Percentiles rank a stretch among this genome's conserved stretches.
Conservation (phyloP, 2,888 invertebrate species). For the Apamea sordens region DNA sequence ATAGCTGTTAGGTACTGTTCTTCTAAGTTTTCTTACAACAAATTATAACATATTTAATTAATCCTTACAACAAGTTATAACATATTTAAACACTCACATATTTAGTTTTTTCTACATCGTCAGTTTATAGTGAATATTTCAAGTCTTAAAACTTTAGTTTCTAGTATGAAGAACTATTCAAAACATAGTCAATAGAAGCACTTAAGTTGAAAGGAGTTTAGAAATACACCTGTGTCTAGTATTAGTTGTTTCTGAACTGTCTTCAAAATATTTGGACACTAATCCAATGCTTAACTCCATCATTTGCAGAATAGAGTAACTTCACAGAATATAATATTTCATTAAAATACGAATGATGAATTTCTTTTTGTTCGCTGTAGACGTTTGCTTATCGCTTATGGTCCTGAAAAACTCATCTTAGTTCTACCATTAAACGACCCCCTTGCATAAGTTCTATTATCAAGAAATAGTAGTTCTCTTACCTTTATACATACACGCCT, state of each 20-base stretch:
- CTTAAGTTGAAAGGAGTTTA: constrained; percentile 46
- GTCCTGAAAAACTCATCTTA: background rate
- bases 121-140: constrained; percentile 1
- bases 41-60: background rate
- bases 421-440: background rate
- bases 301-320: constrained; percentile 3
- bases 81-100: background rate
- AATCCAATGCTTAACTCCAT: background rate
- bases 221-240: constrained; percentile 58
- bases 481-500: background rate
- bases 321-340: background rate
- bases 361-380: background rate
- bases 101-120: background rate
- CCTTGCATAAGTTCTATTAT: background rate
- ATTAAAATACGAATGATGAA: background rate
- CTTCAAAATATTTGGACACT: constrained; percentile 24
- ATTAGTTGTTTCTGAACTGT: constrained; percentile 17
- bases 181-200: constrained; percentile 53
- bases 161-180: constrained; percentile 36
- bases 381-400: background rate
- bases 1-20: background rate
- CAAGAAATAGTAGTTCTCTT: background rate
- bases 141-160: constrained; percentile 32
- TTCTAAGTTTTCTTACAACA: background rate
- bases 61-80: background rate